Conservation (phyloP, 1,140 invertebrate genomes). For the Dufourea novaeangliae region DNA sequence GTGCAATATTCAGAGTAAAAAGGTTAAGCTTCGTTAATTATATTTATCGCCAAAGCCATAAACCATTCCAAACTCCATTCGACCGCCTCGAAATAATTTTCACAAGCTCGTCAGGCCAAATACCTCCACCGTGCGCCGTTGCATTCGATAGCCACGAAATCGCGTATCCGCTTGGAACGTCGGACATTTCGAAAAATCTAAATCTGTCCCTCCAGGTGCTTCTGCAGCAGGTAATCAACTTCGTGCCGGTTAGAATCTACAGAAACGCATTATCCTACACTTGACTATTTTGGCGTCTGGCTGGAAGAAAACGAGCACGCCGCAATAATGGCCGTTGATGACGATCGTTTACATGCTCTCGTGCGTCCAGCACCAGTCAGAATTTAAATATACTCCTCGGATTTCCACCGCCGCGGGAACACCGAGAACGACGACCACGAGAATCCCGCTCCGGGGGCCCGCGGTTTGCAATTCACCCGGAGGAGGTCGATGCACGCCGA, state of each 20-base stretch:
- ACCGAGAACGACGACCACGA: no score
- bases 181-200: not conserved
- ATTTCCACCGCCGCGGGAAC: not conserved
- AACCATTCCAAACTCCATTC: no score
- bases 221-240: not conserved
- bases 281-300: constrained; percentile 55
- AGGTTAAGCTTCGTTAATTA: no score
- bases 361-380: constrained; percentile 50
- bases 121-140: no score
- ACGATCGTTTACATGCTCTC: constrained; percentile 62
- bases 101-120: no score
- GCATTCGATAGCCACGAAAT: not conserved
- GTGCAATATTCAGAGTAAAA: no score
- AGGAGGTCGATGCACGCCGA: constrained; percentile 59
- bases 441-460: no score
- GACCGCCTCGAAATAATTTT: no score
- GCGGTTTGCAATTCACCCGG: constrained; percentile 4
- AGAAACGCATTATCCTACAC: constrained; percentile 40
- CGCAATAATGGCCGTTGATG: constrained; percentile 59
- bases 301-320: constrained; percentile 40
- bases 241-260: not conserved
- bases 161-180: not conserved
- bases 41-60: no score
- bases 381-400: constrained; percentile 61
- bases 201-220: not conserved